A percentile compares a stretch with the other conserved stretches of the same genome.
Conservation (phyloP, 2,888 invertebrate species). For the Galerucella nymphaeae region DNA sequence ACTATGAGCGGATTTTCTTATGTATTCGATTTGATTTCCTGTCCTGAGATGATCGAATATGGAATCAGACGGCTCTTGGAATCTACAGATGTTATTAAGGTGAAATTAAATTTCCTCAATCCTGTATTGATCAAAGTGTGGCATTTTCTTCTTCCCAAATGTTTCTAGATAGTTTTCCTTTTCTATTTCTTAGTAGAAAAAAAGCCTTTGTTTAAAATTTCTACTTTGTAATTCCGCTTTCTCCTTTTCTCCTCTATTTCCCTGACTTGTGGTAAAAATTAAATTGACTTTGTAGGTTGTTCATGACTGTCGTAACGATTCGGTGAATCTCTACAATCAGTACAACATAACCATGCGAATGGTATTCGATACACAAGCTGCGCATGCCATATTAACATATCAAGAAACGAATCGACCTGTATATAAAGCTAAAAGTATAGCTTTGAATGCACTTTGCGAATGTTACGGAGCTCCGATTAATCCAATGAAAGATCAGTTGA, state of each 20-base stretch:
- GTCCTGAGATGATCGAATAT: conserved; percentile 83
- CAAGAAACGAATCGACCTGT: conserved; percentile 92
- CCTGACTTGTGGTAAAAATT: conserved; percentile 5
- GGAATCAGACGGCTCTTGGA: conserved; percentile 85
- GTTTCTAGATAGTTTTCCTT: too few species aligned
- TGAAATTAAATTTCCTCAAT: conserved; percentile 54
- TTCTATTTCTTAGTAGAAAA: too few species aligned
- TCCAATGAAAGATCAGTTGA: conserved; percentile 90
- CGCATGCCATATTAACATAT: conserved; percentile 90
- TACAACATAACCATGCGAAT: conserved; percentile 84
- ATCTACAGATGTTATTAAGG: conserved; percentile 84
- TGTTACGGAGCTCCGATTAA: conserved; percentile 88
- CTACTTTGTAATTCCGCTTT: too few species aligned
- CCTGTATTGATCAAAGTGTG: too few species aligned
- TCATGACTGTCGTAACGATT: conserved; percentile 93
- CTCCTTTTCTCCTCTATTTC: too few species aligned
- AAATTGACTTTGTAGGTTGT: conserved; percentile 71
- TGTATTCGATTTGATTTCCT: conserved; percentile 88
- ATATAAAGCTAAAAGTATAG: conserved; percentile 93
- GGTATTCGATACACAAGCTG: conserved; percentile 89
- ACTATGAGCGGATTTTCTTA: conserved; percentile 85
- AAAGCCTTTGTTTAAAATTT: too few species aligned
- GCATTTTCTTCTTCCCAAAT: too few species aligned
- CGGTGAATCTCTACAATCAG: conserved; percentile 86
- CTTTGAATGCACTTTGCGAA: conserved; percentile 91